A percentile compares a stretch with the other conserved stretches of the same genome.
Conservation (phyloP, 2,797 vertebrate genomes). For the Chelon labrosus region DNA sequence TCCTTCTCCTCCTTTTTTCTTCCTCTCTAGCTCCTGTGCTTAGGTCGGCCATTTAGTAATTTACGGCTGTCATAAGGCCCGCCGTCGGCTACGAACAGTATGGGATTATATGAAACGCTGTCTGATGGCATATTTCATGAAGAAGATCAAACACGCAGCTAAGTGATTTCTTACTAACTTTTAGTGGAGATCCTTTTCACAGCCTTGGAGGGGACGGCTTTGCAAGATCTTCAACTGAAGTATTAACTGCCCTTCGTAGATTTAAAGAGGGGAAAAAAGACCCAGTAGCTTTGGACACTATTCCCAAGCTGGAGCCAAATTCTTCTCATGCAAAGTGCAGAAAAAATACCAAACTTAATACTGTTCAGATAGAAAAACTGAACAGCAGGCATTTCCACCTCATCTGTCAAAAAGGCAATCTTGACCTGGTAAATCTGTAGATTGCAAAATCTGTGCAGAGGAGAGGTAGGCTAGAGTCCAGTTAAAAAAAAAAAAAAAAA, state of each 20-base stretch:
- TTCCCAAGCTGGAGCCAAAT: slow-evolving; percentile 20
- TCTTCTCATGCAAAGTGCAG: slow-evolving; percentile 25
- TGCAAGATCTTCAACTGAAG: slow-evolving; percentile 48
- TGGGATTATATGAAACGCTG: slow-evolving; percentile 75
- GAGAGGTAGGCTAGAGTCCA: slow-evolving; percentile 14
- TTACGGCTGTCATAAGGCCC: slow-evolving; percentile 74
- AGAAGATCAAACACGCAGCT: slow-evolving; percentile 72
- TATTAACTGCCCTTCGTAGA: slow-evolving; percentile 43
- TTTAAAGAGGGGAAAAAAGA: slow-evolving; percentile 13
- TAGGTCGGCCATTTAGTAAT: slow-evolving; percentile 76
- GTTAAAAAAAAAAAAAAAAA: slow-evolving; percentile 7
- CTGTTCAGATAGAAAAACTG: slow-evolving; percentile 20
- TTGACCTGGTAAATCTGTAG: slow-evolving; percentile 11
- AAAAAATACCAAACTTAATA: slow-evolving; percentile 23
- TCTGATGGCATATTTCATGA: slow-evolving; percentile 71
- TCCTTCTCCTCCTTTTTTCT: slow-evolving; percentile 58
- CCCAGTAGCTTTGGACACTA: slow-evolving; percentile 29
- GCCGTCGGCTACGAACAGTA: slow-evolving; percentile 65
- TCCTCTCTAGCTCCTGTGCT: slow-evolving; percentile 56
- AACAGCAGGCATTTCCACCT: slow-evolving; percentile 38
- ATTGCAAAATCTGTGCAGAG: slow-evolving; percentile 24
- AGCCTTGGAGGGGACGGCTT: slow-evolving; percentile 59
- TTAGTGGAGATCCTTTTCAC: slow-evolving; percentile 58
- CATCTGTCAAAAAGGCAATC: slow-evolving; percentile 43
- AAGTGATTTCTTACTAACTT: slow-evolving; percentile 77